Conservation (phyloP, 2,888 invertebrate species). For the Cheilosia variabilis region DNA sequence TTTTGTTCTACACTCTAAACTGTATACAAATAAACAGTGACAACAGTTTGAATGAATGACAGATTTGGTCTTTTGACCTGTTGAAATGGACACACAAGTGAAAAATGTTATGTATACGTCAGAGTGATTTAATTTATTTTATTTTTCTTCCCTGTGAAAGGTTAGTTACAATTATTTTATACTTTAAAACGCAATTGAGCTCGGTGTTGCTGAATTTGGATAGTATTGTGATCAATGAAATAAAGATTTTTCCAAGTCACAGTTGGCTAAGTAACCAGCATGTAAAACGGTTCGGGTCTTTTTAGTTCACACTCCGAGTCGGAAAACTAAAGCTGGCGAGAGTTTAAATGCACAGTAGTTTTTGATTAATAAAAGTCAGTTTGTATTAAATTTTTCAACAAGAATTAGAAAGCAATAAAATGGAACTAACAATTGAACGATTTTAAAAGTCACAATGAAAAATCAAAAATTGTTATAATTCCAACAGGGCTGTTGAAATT, state of each 20-base stretch:
- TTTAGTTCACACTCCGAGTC: conserved; percentile 5
- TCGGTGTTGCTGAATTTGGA: conserved; percentile 26
- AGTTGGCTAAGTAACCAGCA: conserved; percentile 37
- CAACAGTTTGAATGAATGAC: conserved; percentile 5
- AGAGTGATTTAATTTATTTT: conserved; percentile 23
- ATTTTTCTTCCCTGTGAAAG: not conserved
- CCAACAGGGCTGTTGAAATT: too few relatives aligned
- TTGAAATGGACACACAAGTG: conserved; percentile 23
- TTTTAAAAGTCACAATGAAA: too few relatives aligned
- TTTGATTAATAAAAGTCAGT: too few relatives aligned
- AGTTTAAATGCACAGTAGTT: not conserved
- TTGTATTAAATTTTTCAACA: too few relatives aligned
- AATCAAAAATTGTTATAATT: too few relatives aligned
- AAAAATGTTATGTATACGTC: conserved; percentile 50
- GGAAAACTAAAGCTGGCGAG: not conserved
- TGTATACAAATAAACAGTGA: not conserved
- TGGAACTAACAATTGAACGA: too few relatives aligned
- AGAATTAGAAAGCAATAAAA: too few relatives aligned
- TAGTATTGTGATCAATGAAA: conserved; percentile 57
- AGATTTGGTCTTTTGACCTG: conserved; percentile 57
- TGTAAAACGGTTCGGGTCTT: not conserved
- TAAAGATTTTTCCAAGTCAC: conserved; percentile 51
- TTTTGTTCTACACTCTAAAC: conserved; percentile 1
- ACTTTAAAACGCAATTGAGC: conserved; percentile 20
- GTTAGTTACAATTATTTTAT: not conserved